Base-by-base conservation (phyloP, 2,113 vertebrate species). In the Psettodes erumei region DNA sequence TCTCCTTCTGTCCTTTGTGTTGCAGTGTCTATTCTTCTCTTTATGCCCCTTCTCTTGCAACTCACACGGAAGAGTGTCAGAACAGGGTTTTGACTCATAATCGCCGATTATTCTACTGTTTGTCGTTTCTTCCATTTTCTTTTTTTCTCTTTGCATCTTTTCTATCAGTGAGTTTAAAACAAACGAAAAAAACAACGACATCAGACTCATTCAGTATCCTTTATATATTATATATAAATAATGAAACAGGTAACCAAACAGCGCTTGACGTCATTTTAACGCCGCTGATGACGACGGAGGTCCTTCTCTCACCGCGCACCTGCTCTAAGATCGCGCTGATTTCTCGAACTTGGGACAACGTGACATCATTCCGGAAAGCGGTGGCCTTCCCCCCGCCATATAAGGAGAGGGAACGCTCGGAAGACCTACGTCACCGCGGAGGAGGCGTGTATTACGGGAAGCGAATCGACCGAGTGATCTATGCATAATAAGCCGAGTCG, bases 381-480 rank as follows among this genome's bases (percentile, higher is more conserved):
- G 77, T 18, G 73, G 65, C 83, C 86, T 84, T 85, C 18, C n/a
- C 18, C n/a, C 67, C 42, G 19, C 93, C 93, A 94, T 91, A 93
- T 93, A 88, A 89, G 92, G 93, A 65, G 83, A 60, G 70, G 63
- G 70, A 63, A 19, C 21, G 19, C 75, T 92, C 91, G 89, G 90
- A 92, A 90, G 87, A 86, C 15, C 19, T 11, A 81, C 93, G 92
- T 94, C 92, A 92, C 77, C 4, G 1, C 15, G 6, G 19, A 58
- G 75, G 67, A 28, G 93, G 93, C 90, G 90, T 86, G 88, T 72
- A 0, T 92, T 93, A 88, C 92, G 86, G 91, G 92, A 95, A 94
- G 71, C 85, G 84, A 81, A 37, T 78, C 33, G 67, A 71, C 76
- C 75, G 55, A 28, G n/a, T 84, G 77, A 87, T 87, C 81, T 53